These are phyloP conservation scores for Ceratosolen solmsi DNA, from an alignment of 1,140 invertebrate species.

Conservation along the genomic window DNA sequence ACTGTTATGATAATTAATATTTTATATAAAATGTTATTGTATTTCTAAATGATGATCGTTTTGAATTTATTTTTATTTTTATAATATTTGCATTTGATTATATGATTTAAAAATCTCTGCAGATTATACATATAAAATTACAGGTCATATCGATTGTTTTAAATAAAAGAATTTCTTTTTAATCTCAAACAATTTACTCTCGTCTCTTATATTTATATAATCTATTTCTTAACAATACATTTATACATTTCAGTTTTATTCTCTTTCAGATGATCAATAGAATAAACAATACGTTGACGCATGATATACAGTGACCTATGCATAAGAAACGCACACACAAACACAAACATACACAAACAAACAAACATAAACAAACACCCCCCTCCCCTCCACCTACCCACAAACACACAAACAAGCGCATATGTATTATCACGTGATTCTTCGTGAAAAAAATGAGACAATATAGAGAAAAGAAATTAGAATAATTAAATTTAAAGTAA, in stretches of 20 bases:
- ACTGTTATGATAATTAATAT: too few species aligned
- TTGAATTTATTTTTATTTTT: too few species aligned
- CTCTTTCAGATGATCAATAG: not conserved
- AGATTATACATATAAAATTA: too few species aligned
- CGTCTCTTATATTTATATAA: not conserved
- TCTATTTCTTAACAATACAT: not conserved
- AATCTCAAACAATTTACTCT: not conserved
- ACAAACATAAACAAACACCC: too few species aligned
- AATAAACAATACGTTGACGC: not conserved
- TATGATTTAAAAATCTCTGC: too few species aligned
- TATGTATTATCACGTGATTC: not conserved
- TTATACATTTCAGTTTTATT: conserved; percentile 24
- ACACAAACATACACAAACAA: not conserved
- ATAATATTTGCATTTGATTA: too few species aligned
- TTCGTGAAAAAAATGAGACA: not conserved
- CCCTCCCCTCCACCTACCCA: not conserved
- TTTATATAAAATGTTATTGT: too few species aligned
- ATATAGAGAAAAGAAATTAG: not conserved
- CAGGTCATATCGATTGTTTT: too few species aligned
- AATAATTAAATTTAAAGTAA: not conserved
- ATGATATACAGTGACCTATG: not conserved
- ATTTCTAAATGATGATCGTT: too few species aligned
- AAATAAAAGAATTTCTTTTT: too few species aligned
- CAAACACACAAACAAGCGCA: not conserved
- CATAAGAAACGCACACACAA: too few species aligned